A percentile compares a stretch with the other conserved stretches of the same genome.
These are phyloP conservation scores for Drosophila paramelanica DNA, from an alignment of 2,888 invertebrate genomes.

Conservation along the genomic window DNA sequence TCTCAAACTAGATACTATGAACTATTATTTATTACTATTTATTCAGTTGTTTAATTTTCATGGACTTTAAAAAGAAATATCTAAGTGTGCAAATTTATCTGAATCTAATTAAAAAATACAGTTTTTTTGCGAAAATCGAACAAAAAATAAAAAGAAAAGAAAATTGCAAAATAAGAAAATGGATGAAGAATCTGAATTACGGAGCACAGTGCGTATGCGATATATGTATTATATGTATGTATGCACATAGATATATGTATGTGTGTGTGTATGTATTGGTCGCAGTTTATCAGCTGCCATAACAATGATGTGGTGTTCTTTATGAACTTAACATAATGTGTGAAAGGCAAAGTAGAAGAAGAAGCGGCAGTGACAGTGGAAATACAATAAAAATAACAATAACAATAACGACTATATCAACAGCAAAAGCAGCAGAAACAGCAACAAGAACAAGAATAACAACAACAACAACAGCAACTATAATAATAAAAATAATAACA, in stretches of 20 bases:
- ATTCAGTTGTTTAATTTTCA: conserved; percentile 5
- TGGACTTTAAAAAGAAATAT: not conserved
- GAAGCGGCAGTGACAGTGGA: conserved; percentile 53
- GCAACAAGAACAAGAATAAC: conserved; percentile 1
- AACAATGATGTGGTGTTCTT: conserved; percentile 67
- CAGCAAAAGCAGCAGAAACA: conserved; percentile 17
- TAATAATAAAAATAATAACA: conserved; percentile 34
- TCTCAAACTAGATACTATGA: not conserved
- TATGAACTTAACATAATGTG: conserved; percentile 50
- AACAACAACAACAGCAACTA: conserved; percentile 14
- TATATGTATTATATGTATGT: not conserved
- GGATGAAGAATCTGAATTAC: conserved; percentile 6
- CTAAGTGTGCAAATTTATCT: not conserved
- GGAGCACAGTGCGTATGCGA: conserved; percentile 34
- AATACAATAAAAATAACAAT: conserved; percentile 41
- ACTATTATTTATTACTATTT: conserved; percentile 1
- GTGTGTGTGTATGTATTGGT: conserved; percentile 8
- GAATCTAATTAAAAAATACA: conserved; percentile 16
- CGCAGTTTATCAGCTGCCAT: conserved; percentile 61
- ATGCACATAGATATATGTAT: not conserved
- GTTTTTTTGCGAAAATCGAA: not conserved
- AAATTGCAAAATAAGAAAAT: conserved; percentile 30
- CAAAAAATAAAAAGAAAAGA: not conserved
- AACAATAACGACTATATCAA: conserved; percentile 36
- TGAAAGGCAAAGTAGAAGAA: conserved; percentile 38